Evolutionary conservation across 1,140 invertebrate species (phyloP).

Genomic region (Ridgeia piscesae): DNA sequence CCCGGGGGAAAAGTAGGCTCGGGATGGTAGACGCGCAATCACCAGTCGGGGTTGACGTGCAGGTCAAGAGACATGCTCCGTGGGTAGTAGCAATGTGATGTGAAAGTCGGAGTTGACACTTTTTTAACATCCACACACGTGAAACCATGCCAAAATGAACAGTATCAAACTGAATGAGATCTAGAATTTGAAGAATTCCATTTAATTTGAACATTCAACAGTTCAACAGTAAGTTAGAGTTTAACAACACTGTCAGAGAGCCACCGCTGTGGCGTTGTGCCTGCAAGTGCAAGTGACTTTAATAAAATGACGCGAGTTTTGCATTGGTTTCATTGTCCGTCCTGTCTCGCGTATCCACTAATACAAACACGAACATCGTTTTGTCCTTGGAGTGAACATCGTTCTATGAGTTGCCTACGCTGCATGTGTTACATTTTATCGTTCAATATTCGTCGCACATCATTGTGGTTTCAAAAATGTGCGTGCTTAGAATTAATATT

Average conservation of each 20-base stretch:
- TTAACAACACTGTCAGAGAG: not conserved
- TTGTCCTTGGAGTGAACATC: not conserved
- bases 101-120: not conserved
- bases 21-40: not conserved
- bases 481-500: no score
- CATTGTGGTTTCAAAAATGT: no score
- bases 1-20: not conserved
- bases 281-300: not conserved
- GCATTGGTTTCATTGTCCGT: not conserved
- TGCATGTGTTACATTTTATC: no score
- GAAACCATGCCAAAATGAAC: not conserved
- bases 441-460: no score
- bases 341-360: not conserved
- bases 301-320: not conserved
- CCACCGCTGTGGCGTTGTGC: not conserved
- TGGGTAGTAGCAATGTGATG: not conserved
- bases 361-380: not conserved
- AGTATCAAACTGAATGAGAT: not conserved
- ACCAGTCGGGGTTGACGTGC: not conserved
- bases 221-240: not conserved
- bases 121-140: not conserved
- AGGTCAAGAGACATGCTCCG: not conserved
- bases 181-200: not conserved
- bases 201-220: not conserved
- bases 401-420: no score